phyloP scores from a whole-genome alignment of 2,113 vertebrate species.

The Petromus typicus region DNA sequence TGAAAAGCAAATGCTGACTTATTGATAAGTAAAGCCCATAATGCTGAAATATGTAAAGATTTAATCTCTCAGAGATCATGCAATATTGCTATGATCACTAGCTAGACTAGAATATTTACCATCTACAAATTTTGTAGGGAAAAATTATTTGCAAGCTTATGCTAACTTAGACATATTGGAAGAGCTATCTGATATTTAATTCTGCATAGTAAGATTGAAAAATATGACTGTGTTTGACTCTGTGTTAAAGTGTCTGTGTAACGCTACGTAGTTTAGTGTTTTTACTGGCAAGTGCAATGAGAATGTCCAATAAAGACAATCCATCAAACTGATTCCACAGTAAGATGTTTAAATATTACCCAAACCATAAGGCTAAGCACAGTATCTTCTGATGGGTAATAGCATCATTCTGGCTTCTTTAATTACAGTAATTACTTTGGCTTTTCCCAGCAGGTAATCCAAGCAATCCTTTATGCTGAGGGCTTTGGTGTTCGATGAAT shows the following conservation, averaged over 20 bases:
- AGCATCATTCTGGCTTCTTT: not conserved
- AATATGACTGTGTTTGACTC: not conserved
- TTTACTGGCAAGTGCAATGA: not conserved
- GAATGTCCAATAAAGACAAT: not conserved
- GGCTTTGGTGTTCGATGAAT: not conserved
- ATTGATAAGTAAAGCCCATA: conserved; percentile 7
- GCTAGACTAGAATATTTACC: not conserved
- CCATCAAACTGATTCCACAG: not conserved
- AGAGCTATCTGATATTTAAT: not conserved
- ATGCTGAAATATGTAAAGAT: not conserved
- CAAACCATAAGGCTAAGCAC: not conserved
- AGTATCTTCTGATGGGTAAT: not conserved
- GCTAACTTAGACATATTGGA: not conserved
- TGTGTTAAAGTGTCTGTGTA: not conserved
- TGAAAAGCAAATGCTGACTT: not conserved
- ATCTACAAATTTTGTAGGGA: conserved; percentile 26
- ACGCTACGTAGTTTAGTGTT: not conserved
- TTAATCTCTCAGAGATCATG: conserved; percentile 11
- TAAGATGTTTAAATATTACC: conserved; percentile 2
- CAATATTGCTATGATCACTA: not conserved
- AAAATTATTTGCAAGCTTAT: not conserved
- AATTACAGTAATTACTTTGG: not conserved
- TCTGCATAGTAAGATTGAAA: not conserved
- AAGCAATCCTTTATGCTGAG: not conserved
- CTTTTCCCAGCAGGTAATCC: not conserved